phyloP scores from a whole-genome alignment of 2,888 invertebrate species.

The Drosophila nr. medialis region DNA sequence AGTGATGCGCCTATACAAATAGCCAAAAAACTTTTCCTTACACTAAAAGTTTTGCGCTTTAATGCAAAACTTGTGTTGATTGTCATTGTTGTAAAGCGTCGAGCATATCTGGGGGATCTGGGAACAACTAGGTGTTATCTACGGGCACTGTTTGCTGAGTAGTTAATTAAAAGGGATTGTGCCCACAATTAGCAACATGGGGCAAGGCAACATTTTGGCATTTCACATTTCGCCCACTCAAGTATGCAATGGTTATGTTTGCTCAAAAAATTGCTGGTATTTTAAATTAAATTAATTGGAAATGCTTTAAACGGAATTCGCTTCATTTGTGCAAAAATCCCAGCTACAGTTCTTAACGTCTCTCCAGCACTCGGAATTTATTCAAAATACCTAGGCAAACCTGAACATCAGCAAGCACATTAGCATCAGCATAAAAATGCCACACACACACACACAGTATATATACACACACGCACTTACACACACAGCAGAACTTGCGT shows the following conservation, averaged over 20 bases:
- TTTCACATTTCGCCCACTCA: slow-evolving; percentile 34
- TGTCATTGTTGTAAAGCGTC: slow-evolving; percentile 47
- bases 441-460: slow-evolving; percentile 10
- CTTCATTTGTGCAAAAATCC: slow-evolving; percentile 38
- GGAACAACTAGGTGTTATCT: slow-evolving; percentile 45
- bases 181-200: slow-evolving; percentile 50
- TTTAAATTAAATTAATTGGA: slow-evolving; percentile 70
- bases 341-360: not conserved
- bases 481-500: slow-evolving; percentile 10
- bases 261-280: slow-evolving; percentile 36
- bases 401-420: slow-evolving; percentile 26
- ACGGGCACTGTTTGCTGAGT: slow-evolving; percentile 40
- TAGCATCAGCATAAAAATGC: slow-evolving; percentile 43
- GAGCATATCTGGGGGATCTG: slow-evolving; percentile 22
- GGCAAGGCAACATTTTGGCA: slow-evolving; percentile 2
- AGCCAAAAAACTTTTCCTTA: slow-evolving; percentile 62
- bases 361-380: slow-evolving; percentile 1
- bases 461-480: not conserved
- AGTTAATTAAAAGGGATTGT: slow-evolving; percentile 62
- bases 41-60: slow-evolving; percentile 66
- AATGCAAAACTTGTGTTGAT: slow-evolving; percentile 75
- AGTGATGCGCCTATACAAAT: slow-evolving; percentile 68
- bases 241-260: slow-evolving; percentile 40
- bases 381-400: slow-evolving; percentile 19
- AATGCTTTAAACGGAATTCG: slow-evolving; percentile 62